A percentile compares a stretch with the other conserved stretches of the same genome.
These are phyloP conservation scores for Carollia perspicillata DNA, from an alignment of 2,113 vertebrate species.

Conservation along the genomic window DNA sequence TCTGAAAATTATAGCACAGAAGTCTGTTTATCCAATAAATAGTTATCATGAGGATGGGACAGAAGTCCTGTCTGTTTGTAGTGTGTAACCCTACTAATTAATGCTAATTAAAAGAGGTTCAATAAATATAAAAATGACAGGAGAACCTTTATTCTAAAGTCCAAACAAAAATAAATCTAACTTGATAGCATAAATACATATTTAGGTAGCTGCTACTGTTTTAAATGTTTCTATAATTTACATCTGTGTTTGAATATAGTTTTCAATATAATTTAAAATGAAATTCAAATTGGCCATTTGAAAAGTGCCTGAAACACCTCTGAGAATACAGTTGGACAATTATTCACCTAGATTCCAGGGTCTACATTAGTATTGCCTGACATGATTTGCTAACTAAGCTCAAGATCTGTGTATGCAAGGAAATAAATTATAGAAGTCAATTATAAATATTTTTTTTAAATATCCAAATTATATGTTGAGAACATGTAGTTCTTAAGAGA, in stretches of 20 bases:
- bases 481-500: neutral
- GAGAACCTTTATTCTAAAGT: neutral
- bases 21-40: neutral
- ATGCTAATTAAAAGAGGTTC: neutral
- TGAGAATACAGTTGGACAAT: neutral
- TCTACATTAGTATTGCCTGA: neutral
- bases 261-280: constrained; percentile 3
- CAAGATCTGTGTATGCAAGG: neutral
- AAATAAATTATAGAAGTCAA: neutral
- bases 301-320: neutral
- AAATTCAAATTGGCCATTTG: neutral
- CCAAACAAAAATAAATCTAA: neutral
- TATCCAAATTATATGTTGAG: neutral
- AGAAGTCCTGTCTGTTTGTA: neutral
- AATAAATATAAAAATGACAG: neutral
- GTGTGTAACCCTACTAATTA: neutral
- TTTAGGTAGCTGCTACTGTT: neutral
- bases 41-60: neutral
- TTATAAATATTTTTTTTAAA: neutral
- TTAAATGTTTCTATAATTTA: neutral
- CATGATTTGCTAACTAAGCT: neutral
- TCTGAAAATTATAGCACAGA: neutral
- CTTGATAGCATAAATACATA: neutral
- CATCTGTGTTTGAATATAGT: neutral
- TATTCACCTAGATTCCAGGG: neutral